phyloP scores from a whole-genome alignment of 2,797 vertebrate genomes.

The Morelia viridis region DNA sequence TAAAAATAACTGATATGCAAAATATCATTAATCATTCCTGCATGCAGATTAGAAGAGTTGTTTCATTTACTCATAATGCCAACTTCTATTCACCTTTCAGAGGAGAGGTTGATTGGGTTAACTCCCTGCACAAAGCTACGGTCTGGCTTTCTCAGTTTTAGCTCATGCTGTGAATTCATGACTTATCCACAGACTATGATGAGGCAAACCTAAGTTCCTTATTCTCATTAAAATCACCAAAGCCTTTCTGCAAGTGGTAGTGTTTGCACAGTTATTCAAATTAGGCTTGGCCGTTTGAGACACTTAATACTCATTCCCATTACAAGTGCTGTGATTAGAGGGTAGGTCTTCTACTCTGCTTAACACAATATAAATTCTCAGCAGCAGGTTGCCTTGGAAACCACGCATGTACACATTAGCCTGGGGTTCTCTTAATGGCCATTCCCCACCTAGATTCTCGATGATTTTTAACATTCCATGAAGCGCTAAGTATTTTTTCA shows the following conservation, averaged over 20 bases:
- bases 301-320: conserved; percentile 40
- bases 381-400: conserved; percentile 54
- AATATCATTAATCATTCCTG: not conserved
- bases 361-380: conserved; percentile 33
- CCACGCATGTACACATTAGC: conserved; percentile 3
- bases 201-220: not conserved
- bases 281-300: conserved; percentile 26
- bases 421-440: conserved; percentile 35
- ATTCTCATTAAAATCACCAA: not conserved
- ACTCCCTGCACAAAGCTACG: not conserved
- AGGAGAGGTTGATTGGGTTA: not conserved
- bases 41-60: not conserved
- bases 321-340: conserved; percentile 34
- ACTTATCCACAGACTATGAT: not conserved
- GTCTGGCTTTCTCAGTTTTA: not conserved
- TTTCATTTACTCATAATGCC: not conserved
- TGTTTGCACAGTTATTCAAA: conserved; percentile 34
- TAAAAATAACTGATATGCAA: not conserved
- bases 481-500: conserved; percentile 5
- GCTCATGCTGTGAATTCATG: not conserved
- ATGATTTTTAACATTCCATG: conserved; percentile 4
- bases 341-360: conserved; percentile 40
- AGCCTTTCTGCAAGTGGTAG: conserved; percentile 12
- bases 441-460: not conserved
- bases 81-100: not conserved